phyloP scores from a whole-genome alignment of 2,888 invertebrate species.

The Platycheirus albimanus region DNA sequence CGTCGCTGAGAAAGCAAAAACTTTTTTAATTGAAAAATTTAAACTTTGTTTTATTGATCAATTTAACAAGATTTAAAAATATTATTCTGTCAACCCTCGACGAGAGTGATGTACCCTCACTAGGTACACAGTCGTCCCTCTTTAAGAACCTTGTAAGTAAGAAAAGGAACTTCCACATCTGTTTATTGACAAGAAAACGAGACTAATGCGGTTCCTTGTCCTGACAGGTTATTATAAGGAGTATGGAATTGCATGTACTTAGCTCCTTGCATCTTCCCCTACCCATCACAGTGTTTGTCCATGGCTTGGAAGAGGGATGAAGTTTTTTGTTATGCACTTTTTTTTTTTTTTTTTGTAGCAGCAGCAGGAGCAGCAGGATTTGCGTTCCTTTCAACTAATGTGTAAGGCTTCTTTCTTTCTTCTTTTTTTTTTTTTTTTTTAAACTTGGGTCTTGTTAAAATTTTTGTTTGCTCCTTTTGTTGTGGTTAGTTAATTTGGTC shows the following conservation, averaged over 20 bases:
- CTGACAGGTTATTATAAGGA: slow-evolving; percentile 70
- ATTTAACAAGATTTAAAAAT: slow-evolving; percentile 75
- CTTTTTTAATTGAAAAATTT: slow-evolving; percentile 70
- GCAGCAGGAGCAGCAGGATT: slow-evolving; percentile 57
- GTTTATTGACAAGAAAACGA: slow-evolving; percentile 53
- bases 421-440: slow-evolving; percentile 4
- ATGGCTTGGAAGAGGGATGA: slow-evolving; percentile 1
- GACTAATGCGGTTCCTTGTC: slow-evolving; percentile 63
- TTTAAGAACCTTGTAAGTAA: background rate
- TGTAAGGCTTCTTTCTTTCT: slow-evolving; percentile 53
- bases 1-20: slow-evolving; percentile 32
- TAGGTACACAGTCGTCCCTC: background rate
- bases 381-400: slow-evolving; percentile 31
- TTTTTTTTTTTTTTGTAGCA: too few relatives aligned
- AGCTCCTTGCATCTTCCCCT: background rate
- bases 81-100: slow-evolving; percentile 59
- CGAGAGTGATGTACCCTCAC: background rate
- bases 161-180: slow-evolving; percentile 51
- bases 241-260: slow-evolving; percentile 64
- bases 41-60: slow-evolving; percentile 72
- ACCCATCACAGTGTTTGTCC: background rate
- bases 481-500: slow-evolving; percentile 43
- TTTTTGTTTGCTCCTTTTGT: slow-evolving; percentile 29
- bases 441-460: slow-evolving; percentile 1
- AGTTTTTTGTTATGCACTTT: slow-evolving; percentile 26